phyloP scores from a whole-genome alignment of 2,113 vertebrate genomes.

The Willisornis vidua region DNA sequence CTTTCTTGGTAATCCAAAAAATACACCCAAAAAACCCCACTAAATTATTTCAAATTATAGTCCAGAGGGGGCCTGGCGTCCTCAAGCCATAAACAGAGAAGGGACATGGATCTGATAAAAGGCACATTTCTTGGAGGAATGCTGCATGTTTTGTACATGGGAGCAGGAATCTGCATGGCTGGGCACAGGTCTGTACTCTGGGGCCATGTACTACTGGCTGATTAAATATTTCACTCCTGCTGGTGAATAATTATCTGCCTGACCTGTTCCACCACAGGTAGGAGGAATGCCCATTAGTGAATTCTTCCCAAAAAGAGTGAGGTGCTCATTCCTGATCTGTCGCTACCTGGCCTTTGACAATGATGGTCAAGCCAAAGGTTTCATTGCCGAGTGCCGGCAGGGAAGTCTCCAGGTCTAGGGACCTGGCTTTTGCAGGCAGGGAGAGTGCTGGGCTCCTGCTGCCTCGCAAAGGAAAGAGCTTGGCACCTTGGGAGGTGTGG shows the following conservation, averaged over 20 bases:
- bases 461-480: background rate
- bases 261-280: background rate
- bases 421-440: background rate
- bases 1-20: slow-evolving; percentile 38
- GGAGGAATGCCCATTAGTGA: background rate
- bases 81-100: background rate
- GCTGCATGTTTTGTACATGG: background rate
- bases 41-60: background rate
- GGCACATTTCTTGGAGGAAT: background rate
- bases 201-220: background rate
- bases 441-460: accelerated
- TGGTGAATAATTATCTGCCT: background rate
- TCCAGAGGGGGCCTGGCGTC: background rate
- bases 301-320: background rate
- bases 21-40: background rate
- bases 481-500: slow-evolving; percentile 38
- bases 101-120: slow-evolving; percentile 29
- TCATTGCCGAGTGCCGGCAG: background rate
- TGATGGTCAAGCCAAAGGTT: background rate
- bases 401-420: accelerated
- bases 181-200: background rate
- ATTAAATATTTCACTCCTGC: background rate
- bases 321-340: background rate
- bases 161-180: background rate
- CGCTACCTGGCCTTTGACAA: background rate